Base-by-base conservation (phyloP, 1,140 invertebrate genomes). In the Cyrtorhinus lividipennis region DNA sequence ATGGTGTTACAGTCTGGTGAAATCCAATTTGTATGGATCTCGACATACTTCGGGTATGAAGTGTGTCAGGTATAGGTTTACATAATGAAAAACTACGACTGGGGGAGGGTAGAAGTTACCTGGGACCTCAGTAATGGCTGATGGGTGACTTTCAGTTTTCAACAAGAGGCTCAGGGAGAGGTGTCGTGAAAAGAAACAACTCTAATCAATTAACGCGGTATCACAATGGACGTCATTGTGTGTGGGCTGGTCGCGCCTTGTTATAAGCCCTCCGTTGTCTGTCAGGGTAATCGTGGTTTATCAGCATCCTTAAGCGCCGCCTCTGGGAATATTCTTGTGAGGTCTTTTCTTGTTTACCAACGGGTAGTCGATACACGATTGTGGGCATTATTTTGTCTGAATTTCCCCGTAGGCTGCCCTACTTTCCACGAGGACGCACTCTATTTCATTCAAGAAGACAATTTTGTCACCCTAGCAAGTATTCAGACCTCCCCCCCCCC, bases 81-180 rank as follows among this genome's bases (percentile, higher is more conserved):
- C 26, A 30, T 59, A 59, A 59, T 30, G 27, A 30, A 30, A 57
- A 57, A n/a, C n/a, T n/a, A n/a, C n/a, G n/a, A n/a, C n/a, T n/a
- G n/a, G n/a, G n/a, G n/a, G 56, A 24, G 56, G n/a, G 10, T n/a
- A 25, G 58, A 23, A n/a, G 58, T 24, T 5, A 53, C 12, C 12
- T 53, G 18, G 20, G 48, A 22, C 12, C 48, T n/a, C 58, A 30
- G 26, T 59, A 59, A 59, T 59, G 58, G 58, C 58, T 30, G 25
- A 59, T 30, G 58, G 26, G 58, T 59, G 58, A 59, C 58, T 59
- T 59, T 59, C 25, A 59, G 58, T 59, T 59, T 59, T 59, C 58
- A 30, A 59, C 58, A 30, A 59, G 58, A 26, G 58, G n/a, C n/a
- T n/a, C n/a, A n/a, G n/a, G n/a, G n/a, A n/a, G n/a, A n/a, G n/a